Conservation (phyloP, 2,888 invertebrate genomes). For the Tuta absoluta region DNA sequence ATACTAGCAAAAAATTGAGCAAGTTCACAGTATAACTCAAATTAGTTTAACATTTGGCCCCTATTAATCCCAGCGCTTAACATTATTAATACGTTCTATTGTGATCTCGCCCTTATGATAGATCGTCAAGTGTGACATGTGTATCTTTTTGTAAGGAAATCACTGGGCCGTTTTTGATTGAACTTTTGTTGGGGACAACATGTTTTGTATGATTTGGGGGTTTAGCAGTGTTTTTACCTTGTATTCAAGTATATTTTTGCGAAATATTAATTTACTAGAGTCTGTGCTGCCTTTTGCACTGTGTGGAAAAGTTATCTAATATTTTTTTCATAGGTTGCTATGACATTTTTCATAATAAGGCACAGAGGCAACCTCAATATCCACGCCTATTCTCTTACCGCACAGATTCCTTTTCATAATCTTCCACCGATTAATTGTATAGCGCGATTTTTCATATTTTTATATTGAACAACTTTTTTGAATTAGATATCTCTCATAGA, state of each 20-base stretch:
- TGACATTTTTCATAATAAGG: too few relatives aligned
- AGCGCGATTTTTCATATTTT: too few relatives aligned
- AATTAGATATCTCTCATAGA: too few relatives aligned
- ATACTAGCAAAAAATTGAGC: conserved; percentile 38
- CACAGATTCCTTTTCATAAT: too few relatives aligned
- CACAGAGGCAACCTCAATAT: too few relatives aligned
- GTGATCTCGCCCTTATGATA: conserved; percentile 60
- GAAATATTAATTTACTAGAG: too few relatives aligned
- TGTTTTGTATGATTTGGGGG: conserved; percentile 17
- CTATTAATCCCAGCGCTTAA: conserved; percentile 65
- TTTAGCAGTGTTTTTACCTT: neutral
- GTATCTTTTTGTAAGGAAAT: conserved; percentile 60
- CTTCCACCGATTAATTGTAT: too few relatives aligned
- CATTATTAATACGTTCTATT: conserved; percentile 54
- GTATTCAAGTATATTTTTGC: neutral
- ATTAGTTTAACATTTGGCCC: conserved; percentile 76
- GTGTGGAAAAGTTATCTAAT: too few relatives aligned
- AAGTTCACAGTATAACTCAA: conserved; percentile 60
- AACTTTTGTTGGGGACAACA: conserved; percentile 19
- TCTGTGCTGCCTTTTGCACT: too few relatives aligned
- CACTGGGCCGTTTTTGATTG: conserved; percentile 37
- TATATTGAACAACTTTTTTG: too few relatives aligned
- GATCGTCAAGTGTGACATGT: conserved; percentile 72
- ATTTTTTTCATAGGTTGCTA: too few relatives aligned
- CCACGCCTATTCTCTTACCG: too few relatives aligned